Percentiles rank a stretch among this genome's conserved stretches.
Conservation (phyloP, 2,888 invertebrate species). For the Acrobasis repandana region DNA sequence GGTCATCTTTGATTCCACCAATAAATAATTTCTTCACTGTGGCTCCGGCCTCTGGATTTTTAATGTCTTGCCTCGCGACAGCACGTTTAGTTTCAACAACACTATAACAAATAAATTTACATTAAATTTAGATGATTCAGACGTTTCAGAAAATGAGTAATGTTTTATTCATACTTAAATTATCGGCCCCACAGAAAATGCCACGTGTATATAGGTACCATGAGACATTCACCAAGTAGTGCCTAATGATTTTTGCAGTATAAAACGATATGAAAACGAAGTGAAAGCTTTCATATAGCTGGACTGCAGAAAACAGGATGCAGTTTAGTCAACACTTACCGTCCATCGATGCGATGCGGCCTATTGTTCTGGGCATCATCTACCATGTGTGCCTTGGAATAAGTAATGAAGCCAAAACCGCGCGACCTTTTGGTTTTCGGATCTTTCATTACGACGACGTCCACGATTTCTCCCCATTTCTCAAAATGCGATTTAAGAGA, state of each 20-base stretch:
- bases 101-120: constrained; percentile 59
- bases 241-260: constrained; percentile 66
- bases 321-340: constrained; percentile 65
- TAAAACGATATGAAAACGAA: constrained; percentile 73
- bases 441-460: constrained; percentile 98
- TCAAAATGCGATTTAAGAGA: constrained; percentile 97
- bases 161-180: not conserved
- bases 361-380: constrained; percentile 96
- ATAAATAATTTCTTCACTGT: constrained; percentile 98
- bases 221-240: constrained; percentile 74
- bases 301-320: constrained; percentile 56
- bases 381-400: constrained; percentile 96
- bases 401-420: constrained; percentile 99
- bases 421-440: constrained; percentile 96
- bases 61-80: constrained; percentile 95
- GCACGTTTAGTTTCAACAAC: constrained; percentile 99
- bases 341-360: constrained; percentile 96
- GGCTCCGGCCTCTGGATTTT: constrained; percentile 95
- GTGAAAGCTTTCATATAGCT: constrained; percentile 64
- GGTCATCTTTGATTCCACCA: constrained; percentile 96
- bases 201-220: constrained; percentile 56
- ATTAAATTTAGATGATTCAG: too few species aligned
- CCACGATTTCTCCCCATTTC: constrained; percentile 98
- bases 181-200: constrained; percentile 77
- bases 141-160: too few species aligned